Base-by-base conservation (phyloP, 1,140 invertebrate genomes). In the Diachasmimorpha longicaudata region DNA sequence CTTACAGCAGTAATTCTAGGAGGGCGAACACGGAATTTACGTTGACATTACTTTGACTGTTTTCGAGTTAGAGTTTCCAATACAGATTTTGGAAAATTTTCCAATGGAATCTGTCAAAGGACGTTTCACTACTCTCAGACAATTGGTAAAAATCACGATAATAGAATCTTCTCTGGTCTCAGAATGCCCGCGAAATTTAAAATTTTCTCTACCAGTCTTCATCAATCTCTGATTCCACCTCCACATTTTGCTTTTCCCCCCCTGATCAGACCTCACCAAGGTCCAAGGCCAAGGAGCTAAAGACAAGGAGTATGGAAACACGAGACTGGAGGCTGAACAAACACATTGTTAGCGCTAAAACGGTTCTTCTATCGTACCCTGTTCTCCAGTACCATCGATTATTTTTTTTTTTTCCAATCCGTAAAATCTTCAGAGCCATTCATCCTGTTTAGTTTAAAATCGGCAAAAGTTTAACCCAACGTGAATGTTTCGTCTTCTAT, bases 291-390 rank as follows among this genome's bases (percentile, higher is more conserved):
- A 44, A 67, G 25, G 58, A 48, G 21, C 3, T 10, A 9, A 44
- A 25, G 69, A 75, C 46, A 66, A 75, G 31, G 11, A 58, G 52
- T 14, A 36, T 55, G 21, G 52, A 63, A 36, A 69, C 67, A 69
- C 19, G 42, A 42, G 42, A 58, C 8, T 37, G 44, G 48, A 77
- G 66, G 68, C 72, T 74, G 69, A 72, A 72, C 69, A 72, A 78
- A 78, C 77, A 78, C 69, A 78, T 78, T 78, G 73, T 78, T 78
- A 48, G 36, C 39, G 14, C 36, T 72, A 72, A 75, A 78, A 68
- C 72, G 46, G 46, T 69, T 52, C 46, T 78, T 74, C 68, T 78
- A 78, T 72, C 55, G 58, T 73, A 42, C n/a, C 37, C 31, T 39
- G 23, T 37, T 55, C 25, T 31, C 31, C 31, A 31, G 2, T 6